Percentiles rank a stretch among this genome's conserved stretches.
Evolutionary conservation across 2,888 invertebrate species (phyloP).

Genomic region (Melanostoma mellinum): DNA sequence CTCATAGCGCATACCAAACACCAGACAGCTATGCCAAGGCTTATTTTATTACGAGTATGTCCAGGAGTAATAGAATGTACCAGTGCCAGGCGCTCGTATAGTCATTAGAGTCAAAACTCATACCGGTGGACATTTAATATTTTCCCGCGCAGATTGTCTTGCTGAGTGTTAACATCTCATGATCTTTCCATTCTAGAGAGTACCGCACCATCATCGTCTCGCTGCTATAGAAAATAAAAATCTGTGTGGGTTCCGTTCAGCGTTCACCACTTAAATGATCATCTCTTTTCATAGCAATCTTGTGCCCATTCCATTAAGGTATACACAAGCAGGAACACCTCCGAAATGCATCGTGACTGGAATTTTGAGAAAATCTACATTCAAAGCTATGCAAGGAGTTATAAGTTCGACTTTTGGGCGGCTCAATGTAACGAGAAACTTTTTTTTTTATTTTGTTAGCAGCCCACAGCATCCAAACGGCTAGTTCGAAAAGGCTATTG

Average conservation of each 20-base stretch:
- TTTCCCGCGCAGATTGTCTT: constrained; percentile 52
- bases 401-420: constrained; percentile 54
- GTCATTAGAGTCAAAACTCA: constrained; percentile 26
- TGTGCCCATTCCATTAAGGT: constrained; percentile 51
- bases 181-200: constrained; percentile 51
- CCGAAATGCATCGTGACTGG: constrained; percentile 64
- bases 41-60: constrained; percentile 24
- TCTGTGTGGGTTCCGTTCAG: constrained; percentile 39
- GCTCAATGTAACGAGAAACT: constrained; percentile 43
- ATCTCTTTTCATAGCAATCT: constrained; percentile 31
- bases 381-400: constrained; percentile 16
- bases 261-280: constrained; percentile 26
- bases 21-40: constrained; percentile 28
- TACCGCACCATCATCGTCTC: background rate
- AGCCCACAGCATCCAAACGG: constrained; percentile 16
- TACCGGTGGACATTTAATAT: constrained; percentile 60
- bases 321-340: constrained; percentile 56
- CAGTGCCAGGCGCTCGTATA: constrained; percentile 2
- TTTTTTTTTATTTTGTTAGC: constrained; percentile 13
- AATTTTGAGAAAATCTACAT: constrained; percentile 48
- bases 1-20: background rate
- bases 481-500: constrained; percentile 35
- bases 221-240: constrained; percentile 17
- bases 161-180: constrained; percentile 65
- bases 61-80: constrained; percentile 1